A percentile compares a stretch with the other conserved stretches of the same genome.
phyloP scores from a whole-genome alignment of 2,113 vertebrate genomes.

The Oreocharis arfaki region DNA sequence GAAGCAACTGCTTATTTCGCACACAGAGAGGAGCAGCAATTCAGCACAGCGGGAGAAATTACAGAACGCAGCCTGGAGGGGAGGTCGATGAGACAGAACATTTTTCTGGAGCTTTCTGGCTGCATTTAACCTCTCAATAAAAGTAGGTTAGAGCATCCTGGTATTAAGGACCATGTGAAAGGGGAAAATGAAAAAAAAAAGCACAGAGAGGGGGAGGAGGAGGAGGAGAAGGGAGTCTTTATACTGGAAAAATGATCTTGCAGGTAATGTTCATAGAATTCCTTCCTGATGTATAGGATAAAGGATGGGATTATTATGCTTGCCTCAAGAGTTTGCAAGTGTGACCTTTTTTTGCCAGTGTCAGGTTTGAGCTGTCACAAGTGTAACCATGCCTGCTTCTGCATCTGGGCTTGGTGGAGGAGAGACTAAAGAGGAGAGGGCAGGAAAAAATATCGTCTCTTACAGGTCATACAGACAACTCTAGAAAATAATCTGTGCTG shows the following conservation, averaged over 20 bases:
- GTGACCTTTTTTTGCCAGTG: not conserved
- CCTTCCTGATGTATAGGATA: not conserved
- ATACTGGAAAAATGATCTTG: not conserved
- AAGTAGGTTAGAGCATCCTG: constrained; percentile 3
- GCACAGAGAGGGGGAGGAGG: not conserved
- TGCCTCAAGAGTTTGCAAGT: not conserved
- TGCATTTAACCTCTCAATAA: constrained; percentile 59
- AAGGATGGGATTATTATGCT: not conserved
- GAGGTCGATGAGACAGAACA: constrained; percentile 30
- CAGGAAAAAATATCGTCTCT: not conserved
- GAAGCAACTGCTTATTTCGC: not conserved
- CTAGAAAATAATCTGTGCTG: not conserved
- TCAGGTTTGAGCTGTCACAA: not conserved
- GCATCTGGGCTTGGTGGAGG: accelerated
- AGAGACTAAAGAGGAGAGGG: not conserved
- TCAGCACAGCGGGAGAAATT: constrained; percentile 21
- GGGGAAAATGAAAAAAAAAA: not conserved
- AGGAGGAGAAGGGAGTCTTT: not conserved
- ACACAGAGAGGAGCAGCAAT: not conserved
- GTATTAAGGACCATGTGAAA: not conserved
- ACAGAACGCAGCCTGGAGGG: constrained; percentile 10
- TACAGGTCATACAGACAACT: not conserved
- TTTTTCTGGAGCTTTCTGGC: constrained; percentile 20
- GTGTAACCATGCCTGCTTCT: not conserved
- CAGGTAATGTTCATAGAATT: not conserved